A percentile compares a stretch with the other conserved stretches of the same genome.
phyloP scores from a whole-genome alignment of 2,888 invertebrate species.

The Phengaris alcon region DNA sequence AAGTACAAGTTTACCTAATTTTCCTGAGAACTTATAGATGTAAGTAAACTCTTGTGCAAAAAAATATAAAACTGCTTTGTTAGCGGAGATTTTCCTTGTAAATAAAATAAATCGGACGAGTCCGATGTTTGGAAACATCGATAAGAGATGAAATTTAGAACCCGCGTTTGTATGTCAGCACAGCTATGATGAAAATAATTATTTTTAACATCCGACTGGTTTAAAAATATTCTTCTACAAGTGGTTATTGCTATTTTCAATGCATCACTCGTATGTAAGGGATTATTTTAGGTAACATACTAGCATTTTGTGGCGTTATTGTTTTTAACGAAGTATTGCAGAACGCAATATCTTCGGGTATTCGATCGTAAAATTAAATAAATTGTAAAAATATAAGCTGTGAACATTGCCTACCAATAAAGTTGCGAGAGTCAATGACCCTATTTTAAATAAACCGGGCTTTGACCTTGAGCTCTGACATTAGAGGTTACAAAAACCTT shows the following conservation, averaged over 20 bases:
- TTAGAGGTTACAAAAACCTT: slow-evolving; percentile 7
- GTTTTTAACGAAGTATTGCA: too few relatives aligned
- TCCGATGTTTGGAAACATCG: background rate
- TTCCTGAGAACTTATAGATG: too few relatives aligned
- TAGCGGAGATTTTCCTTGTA: background rate
- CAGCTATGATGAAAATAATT: background rate
- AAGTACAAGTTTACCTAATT: too few relatives aligned
- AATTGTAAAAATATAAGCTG: slow-evolving; percentile 3
- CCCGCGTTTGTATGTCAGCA: slow-evolving; percentile 5
- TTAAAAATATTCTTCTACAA: background rate
- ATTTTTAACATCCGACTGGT: slow-evolving; percentile 7
- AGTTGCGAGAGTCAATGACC: slow-evolving; percentile 5
- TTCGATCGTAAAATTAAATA: background rate
- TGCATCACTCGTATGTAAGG: background rate
- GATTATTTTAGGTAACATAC: background rate
- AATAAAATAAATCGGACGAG: background rate
- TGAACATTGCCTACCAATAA: slow-evolving; percentile 14
- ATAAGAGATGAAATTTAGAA: background rate
- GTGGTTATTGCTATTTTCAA: background rate
- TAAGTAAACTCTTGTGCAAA: too few relatives aligned
- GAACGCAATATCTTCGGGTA: background rate
- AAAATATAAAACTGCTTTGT: too few relatives aligned
- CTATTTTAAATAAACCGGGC: slow-evolving; percentile 10
- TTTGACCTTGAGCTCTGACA: slow-evolving; percentile 22
- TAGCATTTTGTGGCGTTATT: background rate